phyloP scores from a whole-genome alignment of 2,797 vertebrate species.

The Crenuchus spilurus region DNA sequence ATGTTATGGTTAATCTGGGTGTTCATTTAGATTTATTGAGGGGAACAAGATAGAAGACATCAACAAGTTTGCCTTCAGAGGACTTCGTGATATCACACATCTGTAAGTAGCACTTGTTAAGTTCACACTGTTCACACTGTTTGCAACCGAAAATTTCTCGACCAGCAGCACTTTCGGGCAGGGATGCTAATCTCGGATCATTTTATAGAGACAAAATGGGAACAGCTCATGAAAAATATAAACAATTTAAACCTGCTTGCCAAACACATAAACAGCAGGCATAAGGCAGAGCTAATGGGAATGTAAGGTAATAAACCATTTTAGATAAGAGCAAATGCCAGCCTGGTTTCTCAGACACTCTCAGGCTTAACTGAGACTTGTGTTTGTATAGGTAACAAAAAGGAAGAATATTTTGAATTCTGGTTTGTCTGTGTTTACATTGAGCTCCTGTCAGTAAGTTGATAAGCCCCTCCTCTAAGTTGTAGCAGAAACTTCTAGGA shows the following conservation, averaged over 20 bases:
- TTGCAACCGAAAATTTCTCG: neutral
- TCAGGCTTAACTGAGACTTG: no score
- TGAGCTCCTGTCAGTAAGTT: no score
- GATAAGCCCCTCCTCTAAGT: no score
- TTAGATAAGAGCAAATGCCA: no score
- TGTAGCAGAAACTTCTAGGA: no score
- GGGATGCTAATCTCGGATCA: neutral
- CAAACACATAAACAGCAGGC: neutral
- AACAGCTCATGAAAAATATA: no score
- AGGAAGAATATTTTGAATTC: no score
- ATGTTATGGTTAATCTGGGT: neutral
- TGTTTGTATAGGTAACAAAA: no score
- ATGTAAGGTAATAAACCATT: neutral
- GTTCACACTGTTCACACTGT: neutral
- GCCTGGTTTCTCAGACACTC: no score
- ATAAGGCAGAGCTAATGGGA: neutral
- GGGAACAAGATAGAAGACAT: slow-evolving; percentile 94
- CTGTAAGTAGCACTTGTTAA: slow-evolving; percentile 84
- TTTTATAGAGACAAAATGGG: no score
- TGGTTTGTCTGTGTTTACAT: no score
- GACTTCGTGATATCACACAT: slow-evolving; percentile 93
- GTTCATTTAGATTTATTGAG: slow-evolving; percentile 89
- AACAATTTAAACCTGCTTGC: neutral
- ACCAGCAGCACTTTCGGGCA: neutral
- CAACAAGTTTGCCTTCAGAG: slow-evolving; percentile 90